Evolutionary conservation across 2,888 invertebrate species (phyloP), one percentile per base, ranked within the genome.

Genomic region (Orthonevra nobilis): DNA sequence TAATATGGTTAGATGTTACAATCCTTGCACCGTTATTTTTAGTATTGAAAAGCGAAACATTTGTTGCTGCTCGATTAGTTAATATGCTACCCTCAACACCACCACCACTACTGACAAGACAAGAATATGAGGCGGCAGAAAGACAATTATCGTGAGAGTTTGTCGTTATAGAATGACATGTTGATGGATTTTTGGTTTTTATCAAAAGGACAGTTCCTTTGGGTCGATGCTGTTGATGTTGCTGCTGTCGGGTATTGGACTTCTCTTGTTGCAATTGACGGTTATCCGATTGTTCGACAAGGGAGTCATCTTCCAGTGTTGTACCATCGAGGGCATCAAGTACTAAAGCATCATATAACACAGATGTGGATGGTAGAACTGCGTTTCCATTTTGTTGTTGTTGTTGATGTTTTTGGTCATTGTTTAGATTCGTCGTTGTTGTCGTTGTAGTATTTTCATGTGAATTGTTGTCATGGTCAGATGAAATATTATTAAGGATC

Each of bases 281-380:
- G 3, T 60, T 40, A 4, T 48, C 52, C 46, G 28, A 15, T 46
- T 66, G 77, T 2, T 58, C 34, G 6, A 44, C 14, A 10, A 64
- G 61, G 3, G 70, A 73, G 0, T 82, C 84, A 2, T 85, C 85
- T 14, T 84, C 84, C 0, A 84, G 83, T 4, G 84, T 84, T 44
- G 85, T 84, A 42, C 86, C 86, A 61, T 87, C 86, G 66, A 88
- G 66, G 1, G 88, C 86, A 64, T 87, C 87, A 64, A 87, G 72
- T 9, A 87, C 88, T 20, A 87, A 48, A 10, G 87, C 88, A 82
- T 87, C 87, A 54, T 87, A 87, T 7, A 87, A 82, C 72, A 87
- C 85, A 0, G 79, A 79, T 36, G 79, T 79, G 0, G 79, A 79
- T 54, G 79, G 79, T 7, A 79, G 48, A 10, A 79, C 79, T 73